Evolutionary conservation across 2,113 vertebrate species (phyloP).

Genomic region (Lophius piscatorius): DNA sequence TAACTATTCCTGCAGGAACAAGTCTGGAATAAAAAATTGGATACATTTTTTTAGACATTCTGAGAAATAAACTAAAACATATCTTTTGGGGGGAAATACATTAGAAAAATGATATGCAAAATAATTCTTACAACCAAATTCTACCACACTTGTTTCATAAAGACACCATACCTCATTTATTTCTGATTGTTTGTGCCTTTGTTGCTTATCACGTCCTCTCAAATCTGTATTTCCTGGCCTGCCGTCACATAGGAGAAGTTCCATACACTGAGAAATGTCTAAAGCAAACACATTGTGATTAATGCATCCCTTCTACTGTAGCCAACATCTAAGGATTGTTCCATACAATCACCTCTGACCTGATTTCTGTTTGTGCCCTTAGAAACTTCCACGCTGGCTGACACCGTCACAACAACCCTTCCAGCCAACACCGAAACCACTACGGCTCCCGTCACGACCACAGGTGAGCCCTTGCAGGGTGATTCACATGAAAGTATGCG

Average conservation of each 20-base stretch:
- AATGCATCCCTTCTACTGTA: not conserved
- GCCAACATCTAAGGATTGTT: slow-evolving; percentile 2
- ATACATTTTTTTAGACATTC: no score
- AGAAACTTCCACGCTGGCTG: slow-evolving; percentile 89
- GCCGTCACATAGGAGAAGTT: not conserved
- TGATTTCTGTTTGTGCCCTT: slow-evolving; percentile 25
- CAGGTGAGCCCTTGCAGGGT: slow-evolving; percentile 64
- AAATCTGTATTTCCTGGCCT: slow-evolving; percentile 6
- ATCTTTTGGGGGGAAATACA: no score
- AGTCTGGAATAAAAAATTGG: no score
- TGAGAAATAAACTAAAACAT: no score
- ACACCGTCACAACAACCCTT: slow-evolving; percentile 83
- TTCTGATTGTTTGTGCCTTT: slow-evolving; percentile 13
- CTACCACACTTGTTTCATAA: not conserved
- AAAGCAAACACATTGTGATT: slow-evolving; percentile 8
- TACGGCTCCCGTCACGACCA: slow-evolving; percentile 77
- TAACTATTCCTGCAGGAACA: no score
- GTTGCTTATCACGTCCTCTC: slow-evolving; percentile 40
- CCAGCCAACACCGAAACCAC: slow-evolving; percentile 77
- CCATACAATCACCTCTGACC: slow-evolving; percentile 17
- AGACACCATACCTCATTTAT: slow-evolving; percentile 1
- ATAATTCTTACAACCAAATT: no score
- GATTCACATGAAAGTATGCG: not conserved
- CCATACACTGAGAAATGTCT: slow-evolving; percentile 12
- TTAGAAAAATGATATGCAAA: not conserved